Base-by-base conservation (phyloP, 92 coral and sea anemone species). In the Parazoanthus atlanticus region DNA sequence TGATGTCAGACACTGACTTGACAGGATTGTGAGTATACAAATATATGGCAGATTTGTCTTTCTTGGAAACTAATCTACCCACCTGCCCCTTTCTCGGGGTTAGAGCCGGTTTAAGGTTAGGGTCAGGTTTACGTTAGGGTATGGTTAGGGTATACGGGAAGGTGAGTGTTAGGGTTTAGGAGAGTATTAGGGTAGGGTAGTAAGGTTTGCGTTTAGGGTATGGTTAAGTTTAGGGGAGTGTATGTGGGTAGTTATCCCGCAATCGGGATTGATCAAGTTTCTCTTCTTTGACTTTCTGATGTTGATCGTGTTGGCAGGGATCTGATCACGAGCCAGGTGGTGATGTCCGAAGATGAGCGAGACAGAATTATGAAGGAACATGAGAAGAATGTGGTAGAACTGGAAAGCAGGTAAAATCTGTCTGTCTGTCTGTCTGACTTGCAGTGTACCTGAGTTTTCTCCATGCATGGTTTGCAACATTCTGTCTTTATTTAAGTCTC, bases 301-400 rank as follows among this genome's bases (percentile, higher is more conserved):
- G 28, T 21, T 61, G 69, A 61, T 61, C 8, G 25, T 74, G 9
- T 75, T 65, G 73, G 17, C 88, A 97, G 99, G 26, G 98, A 97
- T 79, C 92, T 97, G 86, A 97, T 97, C 17, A 91, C 91, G 47
- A 95, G 94, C 49, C 99, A 97, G 91, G 98, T 94, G 21, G 92
- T 90, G 49, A 93, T 97, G 92, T 97, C 99, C n/a, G 99, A 97
- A 71, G 95, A 94, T 30, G 98, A 97, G 77, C 86, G 96, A 86
- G 98, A 97, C 71, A 90, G 91, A 88, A 96, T 97, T 77, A 85
- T 97, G 66, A 90, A 91, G 66, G 99, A 97, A 83, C 99, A 97
- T 86, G 99, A 97, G 82, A 96, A 92, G 82, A 95, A 96, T 79
- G 88, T 97, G 88, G 99, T 95, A 0, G 98, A 91, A 69, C 89